A percentile compares a stretch with the other conserved stretches of the same genome.
These are phyloP conservation scores for Drosophila auraria DNA, from an alignment of 1,140 invertebrate genomes.

Conservation along the genomic window DNA sequence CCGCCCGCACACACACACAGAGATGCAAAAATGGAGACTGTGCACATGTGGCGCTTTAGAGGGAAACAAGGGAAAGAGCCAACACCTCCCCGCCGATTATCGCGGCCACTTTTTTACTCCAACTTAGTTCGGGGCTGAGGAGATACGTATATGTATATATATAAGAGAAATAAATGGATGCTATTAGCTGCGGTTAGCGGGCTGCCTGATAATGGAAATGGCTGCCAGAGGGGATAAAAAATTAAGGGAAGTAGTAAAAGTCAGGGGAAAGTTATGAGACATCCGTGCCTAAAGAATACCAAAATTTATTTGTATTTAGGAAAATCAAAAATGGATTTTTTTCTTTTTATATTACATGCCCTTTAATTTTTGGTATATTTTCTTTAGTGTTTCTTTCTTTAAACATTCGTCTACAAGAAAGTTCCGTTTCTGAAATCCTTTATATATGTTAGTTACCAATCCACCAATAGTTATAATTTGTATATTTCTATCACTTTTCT, in stretches of 20 bases:
- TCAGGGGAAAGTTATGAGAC: constrained; percentile 2
- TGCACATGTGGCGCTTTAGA: constrained; percentile 34
- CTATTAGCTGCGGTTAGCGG: constrained; percentile 51
- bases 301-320: constrained; percentile 8
- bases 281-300: background rate
- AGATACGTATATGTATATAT: constrained; percentile 5
- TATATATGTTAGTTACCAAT: too few species aligned
- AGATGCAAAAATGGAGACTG: constrained; percentile 46
- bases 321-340: background rate
- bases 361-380: too few species aligned
- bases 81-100: constrained; percentile 48
- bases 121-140: constrained; percentile 4
- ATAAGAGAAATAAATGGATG: constrained; percentile 37
- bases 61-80: constrained; percentile 9
- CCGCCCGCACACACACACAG: constrained; percentile 31
- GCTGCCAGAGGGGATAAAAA: constrained; percentile 13
- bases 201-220: constrained; percentile 41
- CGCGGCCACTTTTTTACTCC: constrained; percentile 30
- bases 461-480: too few species aligned
- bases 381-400: background rate
- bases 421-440: too few species aligned
- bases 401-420: too few species aligned
- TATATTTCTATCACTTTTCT: background rate
- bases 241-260: background rate
- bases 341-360: too few species aligned